These are phyloP conservation scores for Meloidogyne chitwoodi DNA, from an alignment of 1,140 invertebrate genomes.

Conservation along the genomic window DNA sequence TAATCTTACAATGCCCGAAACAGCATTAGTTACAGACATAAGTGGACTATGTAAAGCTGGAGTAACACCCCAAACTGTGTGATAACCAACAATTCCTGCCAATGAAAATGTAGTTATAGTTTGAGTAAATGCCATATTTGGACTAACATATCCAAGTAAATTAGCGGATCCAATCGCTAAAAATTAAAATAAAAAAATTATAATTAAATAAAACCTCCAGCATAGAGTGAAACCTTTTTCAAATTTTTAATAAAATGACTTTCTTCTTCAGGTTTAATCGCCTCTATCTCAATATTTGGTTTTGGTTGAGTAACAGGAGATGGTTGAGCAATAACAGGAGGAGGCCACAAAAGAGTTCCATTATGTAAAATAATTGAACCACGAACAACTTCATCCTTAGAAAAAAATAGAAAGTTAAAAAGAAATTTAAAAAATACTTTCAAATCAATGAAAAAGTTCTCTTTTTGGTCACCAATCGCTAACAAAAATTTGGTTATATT, in stretches of 20 bases:
- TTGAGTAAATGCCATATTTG: slow-evolving; percentile 76
- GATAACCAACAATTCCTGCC: slow-evolving; percentile 79
- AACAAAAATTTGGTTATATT: slow-evolving; percentile 82
- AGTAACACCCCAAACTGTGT: slow-evolving; percentile 86
- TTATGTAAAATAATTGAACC: slow-evolving; percentile 75
- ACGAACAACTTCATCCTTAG: slow-evolving; percentile 76
- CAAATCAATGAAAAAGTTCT: slow-evolving; percentile 75
- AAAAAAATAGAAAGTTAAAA: background rate
- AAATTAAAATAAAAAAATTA: slow-evolving; percentile 28
- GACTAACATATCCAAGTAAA: slow-evolving; percentile 72
- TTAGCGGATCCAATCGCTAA: slow-evolving; percentile 70
- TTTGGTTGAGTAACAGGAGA: slow-evolving; percentile 58
- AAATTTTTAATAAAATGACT: slow-evolving; percentile 65
- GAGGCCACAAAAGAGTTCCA: slow-evolving; percentile 76
- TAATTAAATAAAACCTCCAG: slow-evolving; percentile 64
- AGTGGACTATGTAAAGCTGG: slow-evolving; percentile 83
- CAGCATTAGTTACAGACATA: slow-evolving; percentile 88
- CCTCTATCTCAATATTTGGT: background rate
- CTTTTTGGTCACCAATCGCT: slow-evolving; percentile 69
- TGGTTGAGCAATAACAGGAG: slow-evolving; percentile 63
- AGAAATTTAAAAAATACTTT: slow-evolving; percentile 39
- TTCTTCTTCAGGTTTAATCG: slow-evolving; percentile 59
- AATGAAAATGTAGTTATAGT: slow-evolving; percentile 81
- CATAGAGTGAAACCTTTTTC: slow-evolving; percentile 72
- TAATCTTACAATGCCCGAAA: slow-evolving; percentile 83